Conservation (phyloP, 2,797 vertebrate species). For the Scolopax bukidnonensis region DNA sequence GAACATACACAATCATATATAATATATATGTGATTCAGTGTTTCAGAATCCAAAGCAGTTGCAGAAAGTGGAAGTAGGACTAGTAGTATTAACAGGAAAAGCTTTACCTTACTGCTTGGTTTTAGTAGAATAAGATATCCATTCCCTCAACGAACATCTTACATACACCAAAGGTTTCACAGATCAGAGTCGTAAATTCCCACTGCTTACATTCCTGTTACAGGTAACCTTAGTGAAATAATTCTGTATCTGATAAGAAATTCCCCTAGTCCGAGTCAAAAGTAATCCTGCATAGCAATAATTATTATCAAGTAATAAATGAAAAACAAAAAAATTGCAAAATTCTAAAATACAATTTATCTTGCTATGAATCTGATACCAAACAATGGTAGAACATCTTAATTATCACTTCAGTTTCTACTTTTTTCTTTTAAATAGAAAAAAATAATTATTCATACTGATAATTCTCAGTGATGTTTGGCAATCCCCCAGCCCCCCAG, state of each 20-base stretch:
- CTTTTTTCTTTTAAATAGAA: neutral
- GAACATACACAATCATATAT: neutral
- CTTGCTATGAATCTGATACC: neutral
- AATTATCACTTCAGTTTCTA: constrained; percentile 12
- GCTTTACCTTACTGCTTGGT: neutral
- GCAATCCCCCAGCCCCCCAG: accelerated
- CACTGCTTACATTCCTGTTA: neutral
- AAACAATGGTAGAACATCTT: neutral
- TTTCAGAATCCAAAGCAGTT: neutral
- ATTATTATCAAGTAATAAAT: neutral
- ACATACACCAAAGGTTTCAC: neutral
- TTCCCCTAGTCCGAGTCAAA: neutral
- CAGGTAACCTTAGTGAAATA: constrained; percentile 24
- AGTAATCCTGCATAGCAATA: neutral
- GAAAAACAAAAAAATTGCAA: neutral
- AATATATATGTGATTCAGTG: neutral
- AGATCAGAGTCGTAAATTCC: neutral
- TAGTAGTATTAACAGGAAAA: neutral
- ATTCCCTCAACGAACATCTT: neutral
- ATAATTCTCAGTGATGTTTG: neutral
- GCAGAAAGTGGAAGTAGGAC: neutral
- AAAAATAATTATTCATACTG: neutral
- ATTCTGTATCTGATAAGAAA: neutral
- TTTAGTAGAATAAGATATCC: neutral
- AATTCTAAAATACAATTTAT: neutral